Evolutionary conservation across 2,888 invertebrate genomes (phyloP), one percentile per base, ranked within the genome.

Genomic region (Drosophila yooni): DNA sequence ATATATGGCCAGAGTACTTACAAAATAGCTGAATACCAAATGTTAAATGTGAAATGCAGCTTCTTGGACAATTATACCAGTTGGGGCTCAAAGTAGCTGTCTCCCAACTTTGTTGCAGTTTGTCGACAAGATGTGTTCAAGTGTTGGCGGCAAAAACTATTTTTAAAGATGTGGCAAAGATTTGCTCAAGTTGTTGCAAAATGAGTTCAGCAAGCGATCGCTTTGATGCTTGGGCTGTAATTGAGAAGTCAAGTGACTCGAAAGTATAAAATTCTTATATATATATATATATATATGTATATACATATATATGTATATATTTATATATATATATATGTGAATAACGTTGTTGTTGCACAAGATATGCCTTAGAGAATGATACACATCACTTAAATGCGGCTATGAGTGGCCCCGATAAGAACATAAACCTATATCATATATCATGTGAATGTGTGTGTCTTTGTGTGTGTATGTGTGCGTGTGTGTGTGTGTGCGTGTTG

Each of bases 331-430:
- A 53, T 62, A 64, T 66, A 65, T 68, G 70, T 69, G 50, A 59
- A 62, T 81, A 70, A 74, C 58, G 74, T 82, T 69, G 75, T 74
- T 72, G 66, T 38, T 61, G 70, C 21, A 74, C 70, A 70, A 68
- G 73, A 71, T 57, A 52, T 52, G 60, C 43, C 69, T 66, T 68
- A 68, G 69, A 68, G 79, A 75, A 64, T 63, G 79, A 79, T 79
- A 79, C 70, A 46, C 25, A 34, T 21, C 43, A 65, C 79, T 79
- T 59, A 67, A 79, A 63, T 62, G 65, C 38, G 48, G 40, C 50
- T 53, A 31, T 69, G 78, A 79, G 78, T 79, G 79, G 79, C 79
- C 79, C 66, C 72, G 58, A 79, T 79, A 69, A 75, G 63, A 71
- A 66, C 64, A 50, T 65, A 72, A 73, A 34, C 43, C 61, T n/a